Base-by-base conservation (phyloP, 2,888 invertebrate species). In the Bombylius major region DNA sequence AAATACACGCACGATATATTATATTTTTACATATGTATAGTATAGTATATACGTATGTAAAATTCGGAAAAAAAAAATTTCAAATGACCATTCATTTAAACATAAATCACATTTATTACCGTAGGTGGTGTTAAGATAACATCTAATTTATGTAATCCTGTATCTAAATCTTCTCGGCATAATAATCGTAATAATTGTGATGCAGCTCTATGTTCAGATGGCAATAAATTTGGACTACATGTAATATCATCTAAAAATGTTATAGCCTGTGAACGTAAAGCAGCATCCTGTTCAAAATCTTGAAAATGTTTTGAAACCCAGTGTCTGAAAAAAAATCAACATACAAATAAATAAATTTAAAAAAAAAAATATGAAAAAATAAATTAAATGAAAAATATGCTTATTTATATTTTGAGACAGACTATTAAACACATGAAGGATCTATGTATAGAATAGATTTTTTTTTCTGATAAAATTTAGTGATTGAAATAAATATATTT, bases 281-380 rank as follows among this genome's bases (percentile, higher is more conserved):
- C 79, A 47, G 80, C 79, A 67, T 91, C 85, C 13, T 80, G 80
- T 76, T 89, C 89, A 72, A 92, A 92, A 71, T 92, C 91, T 73
- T 89, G 89, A 0, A 88, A 84, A 70, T 93, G 92, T 72, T 93
- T 93, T 1, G 89, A 89, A 42, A 90, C 86, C 94, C 94, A 94
- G 70, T 93, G 93, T 59, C 91, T 81, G 62, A 34, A 64, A 64
- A 54, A 34, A 49, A 57, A 55, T 23, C 47, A 32, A 56, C 59
- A 55, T 7, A 32, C 11, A 42, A 42, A 42, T 42, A 42, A 11
- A 11, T 54, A 47, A 34, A 54, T 32, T 23, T 23, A 50, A 50
- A 47, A 44, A 44, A 33, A 50, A 51, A 47, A 23, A 23, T 23
- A 23, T 23, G 23, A 23, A 23, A 23, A 23, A 23, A 23, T 23